Conservation (phyloP, 2,888 invertebrate genomes). For the Lasioglossum vierecki region DNA sequence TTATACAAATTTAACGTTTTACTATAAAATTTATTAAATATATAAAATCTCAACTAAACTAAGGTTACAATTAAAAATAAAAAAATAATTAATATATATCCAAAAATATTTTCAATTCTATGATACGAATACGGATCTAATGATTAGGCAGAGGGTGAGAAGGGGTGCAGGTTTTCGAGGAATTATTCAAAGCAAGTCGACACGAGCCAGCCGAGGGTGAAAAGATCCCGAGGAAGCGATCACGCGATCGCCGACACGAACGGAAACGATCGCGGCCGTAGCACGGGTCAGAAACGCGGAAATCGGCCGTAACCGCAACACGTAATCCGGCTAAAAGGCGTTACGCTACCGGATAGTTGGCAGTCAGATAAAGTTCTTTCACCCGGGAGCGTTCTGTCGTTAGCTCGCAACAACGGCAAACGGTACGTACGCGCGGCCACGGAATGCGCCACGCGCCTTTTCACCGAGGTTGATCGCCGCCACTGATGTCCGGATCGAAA, state of each 20-base stretch:
- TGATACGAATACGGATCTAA: background rate
- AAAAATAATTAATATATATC: too few species aligned
- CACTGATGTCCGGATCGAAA: too few species aligned
- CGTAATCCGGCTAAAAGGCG: slow-evolving; percentile 37
- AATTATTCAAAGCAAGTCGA: background rate
- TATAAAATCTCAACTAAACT: too few species aligned
- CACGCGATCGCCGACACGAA: slow-evolving; percentile 8
- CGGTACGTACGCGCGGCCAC: background rate
- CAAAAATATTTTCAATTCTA: too few species aligned
- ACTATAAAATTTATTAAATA: too few species aligned
- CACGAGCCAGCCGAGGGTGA: background rate
- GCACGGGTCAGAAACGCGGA: slow-evolving; percentile 41
- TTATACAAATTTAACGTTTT: too few species aligned
- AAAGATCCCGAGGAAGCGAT: slow-evolving; percentile 9
- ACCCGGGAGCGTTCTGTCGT: slow-evolving; percentile 36
- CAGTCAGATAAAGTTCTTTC: slow-evolving; percentile 65
- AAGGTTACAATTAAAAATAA: too few species aligned
- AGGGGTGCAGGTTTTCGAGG: too few species aligned
- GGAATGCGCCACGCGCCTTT: slow-evolving; percentile 48
- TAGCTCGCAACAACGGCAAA: slow-evolving; percentile 26
- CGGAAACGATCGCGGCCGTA: background rate
- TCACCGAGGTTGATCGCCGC: slow-evolving; percentile 41
- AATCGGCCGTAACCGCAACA: slow-evolving; percentile 24
- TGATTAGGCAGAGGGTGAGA: background rate
- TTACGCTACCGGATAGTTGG: slow-evolving; percentile 63